These are phyloP conservation scores for Oncorhynchus tshawytscha DNA, from an alignment of 2,113 vertebrate species.

Conservation along the genomic window DNA sequence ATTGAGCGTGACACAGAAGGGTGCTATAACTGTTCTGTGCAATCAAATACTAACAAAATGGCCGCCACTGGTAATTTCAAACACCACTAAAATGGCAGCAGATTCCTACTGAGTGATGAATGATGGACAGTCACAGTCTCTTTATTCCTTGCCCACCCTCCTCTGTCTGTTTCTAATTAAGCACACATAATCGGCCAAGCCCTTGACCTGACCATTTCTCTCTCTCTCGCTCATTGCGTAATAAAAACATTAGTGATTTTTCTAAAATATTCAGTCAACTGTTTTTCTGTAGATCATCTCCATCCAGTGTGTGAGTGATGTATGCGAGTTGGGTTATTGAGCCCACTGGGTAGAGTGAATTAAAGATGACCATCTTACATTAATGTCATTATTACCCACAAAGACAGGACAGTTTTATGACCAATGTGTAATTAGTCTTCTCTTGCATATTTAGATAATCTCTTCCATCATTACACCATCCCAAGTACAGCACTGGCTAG, in stretches of 20 bases:
- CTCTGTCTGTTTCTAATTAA: constrained; percentile 11
- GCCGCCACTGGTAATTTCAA: background rate
- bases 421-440: background rate
- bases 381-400: background rate
- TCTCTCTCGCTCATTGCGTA: background rate
- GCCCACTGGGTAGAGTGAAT: background rate
- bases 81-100: background rate
- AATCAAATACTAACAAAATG: background rate
- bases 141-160: background rate
- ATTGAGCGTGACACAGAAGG: too few relatives aligned
- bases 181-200: constrained; percentile 20
- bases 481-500: too few relatives aligned
- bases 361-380: background rate
- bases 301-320: background rate
- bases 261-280: too few relatives aligned
- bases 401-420: background rate
- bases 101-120: background rate
- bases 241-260: background rate
- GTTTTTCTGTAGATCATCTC: too few relatives aligned
- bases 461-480: too few relatives aligned
- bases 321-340: background rate
- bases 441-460: background rate
- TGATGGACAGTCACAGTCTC: background rate
- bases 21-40: too few relatives aligned
- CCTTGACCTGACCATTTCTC: constrained; percentile 9